A percentile compares a stretch with the other conserved stretches of the same genome.
These are phyloP conservation scores for Cyclina sinensis DNA, from an alignment of 1,140 invertebrate species.

Conservation along the genomic window DNA sequence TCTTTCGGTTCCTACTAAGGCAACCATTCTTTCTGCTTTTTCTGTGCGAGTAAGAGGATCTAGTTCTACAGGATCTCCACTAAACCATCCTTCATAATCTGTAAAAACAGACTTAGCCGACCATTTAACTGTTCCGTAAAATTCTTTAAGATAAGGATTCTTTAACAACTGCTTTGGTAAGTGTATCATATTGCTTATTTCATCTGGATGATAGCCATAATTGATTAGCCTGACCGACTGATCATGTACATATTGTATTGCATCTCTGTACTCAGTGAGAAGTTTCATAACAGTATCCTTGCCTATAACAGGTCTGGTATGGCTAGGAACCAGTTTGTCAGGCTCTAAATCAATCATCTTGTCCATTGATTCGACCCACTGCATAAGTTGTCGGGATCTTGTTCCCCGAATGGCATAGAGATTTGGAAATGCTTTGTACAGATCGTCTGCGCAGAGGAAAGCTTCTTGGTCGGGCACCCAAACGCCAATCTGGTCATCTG, in stretches of 20 bases:
- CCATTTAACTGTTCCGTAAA: slow-evolving; percentile 81
- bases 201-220: slow-evolving; percentile 74
- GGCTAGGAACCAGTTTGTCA: slow-evolving; percentile 78
- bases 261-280: slow-evolving; percentile 77
- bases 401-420: slow-evolving; percentile 83
- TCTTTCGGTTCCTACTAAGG: slow-evolving; percentile 73
- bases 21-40: slow-evolving; percentile 72
- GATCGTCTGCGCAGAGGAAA: slow-evolving; percentile 79
- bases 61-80: slow-evolving; percentile 79
- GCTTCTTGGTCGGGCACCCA: slow-evolving; percentile 76
- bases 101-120: slow-evolving; percentile 79
- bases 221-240: slow-evolving; percentile 79
- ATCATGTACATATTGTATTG: slow-evolving; percentile 81
- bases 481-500: slow-evolving; percentile 81
- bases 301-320: slow-evolving; percentile 78
- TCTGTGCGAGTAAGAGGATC: slow-evolving; percentile 74
- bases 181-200: slow-evolving; percentile 73
- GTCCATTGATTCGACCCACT: slow-evolving; percentile 79
- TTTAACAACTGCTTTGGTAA: slow-evolving; percentile 70
- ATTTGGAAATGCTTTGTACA: slow-evolving; percentile 82
- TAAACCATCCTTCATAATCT: slow-evolving; percentile 81
- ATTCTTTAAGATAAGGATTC: slow-evolving; percentile 76
- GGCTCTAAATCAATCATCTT: slow-evolving; percentile 76
- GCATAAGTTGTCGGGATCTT: slow-evolving; percentile 70
- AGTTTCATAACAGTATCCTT: slow-evolving; percentile 66